These are phyloP conservation scores for Eueides isabella DNA, from an alignment of 1,140 invertebrate species.

Conservation along the genomic window DNA sequence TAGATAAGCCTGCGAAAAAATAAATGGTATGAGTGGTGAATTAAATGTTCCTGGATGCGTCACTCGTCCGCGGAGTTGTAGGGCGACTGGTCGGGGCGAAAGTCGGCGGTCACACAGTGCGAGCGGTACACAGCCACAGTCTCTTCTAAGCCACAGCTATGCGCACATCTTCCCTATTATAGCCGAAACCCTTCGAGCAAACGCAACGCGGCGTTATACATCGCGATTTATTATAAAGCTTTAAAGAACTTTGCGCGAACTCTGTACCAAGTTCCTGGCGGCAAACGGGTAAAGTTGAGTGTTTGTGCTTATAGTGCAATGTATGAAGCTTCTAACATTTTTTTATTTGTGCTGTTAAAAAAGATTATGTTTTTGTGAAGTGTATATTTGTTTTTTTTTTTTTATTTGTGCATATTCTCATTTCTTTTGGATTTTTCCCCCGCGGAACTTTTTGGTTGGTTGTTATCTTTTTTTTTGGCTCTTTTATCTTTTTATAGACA, in stretches of 20 bases:
- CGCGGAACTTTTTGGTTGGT: conserved; percentile 72
- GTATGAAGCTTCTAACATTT: conserved; percentile 69
- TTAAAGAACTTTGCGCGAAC: conserved; percentile 47
- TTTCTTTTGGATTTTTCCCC: conserved; percentile 73
- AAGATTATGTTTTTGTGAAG: conserved; percentile 72
- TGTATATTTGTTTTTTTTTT: conserved; percentile 44
- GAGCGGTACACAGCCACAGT: conserved; percentile 74
- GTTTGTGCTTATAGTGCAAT: conserved; percentile 70
- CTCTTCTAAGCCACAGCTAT: conserved; percentile 81
- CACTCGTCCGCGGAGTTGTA: conserved; percentile 69
- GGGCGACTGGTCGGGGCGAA: conserved; percentile 79
- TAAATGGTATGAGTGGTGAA: conserved; percentile 53
- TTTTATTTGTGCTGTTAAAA: conserved; percentile 69
- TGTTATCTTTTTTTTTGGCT: conserved; percentile 47
- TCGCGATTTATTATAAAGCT: conserved; percentile 55
- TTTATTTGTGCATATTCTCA: conserved; percentile 73
- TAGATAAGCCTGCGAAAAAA: conserved; percentile 20
- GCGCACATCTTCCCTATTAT: conserved; percentile 79
- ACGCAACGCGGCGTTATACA: conserved; percentile 47
- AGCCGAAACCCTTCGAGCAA: conserved; percentile 73
- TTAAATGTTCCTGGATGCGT: conserved; percentile 75
- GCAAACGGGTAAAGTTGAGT: conserved; percentile 78
- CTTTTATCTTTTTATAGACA: background rate
- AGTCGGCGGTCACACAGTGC: conserved; percentile 74
- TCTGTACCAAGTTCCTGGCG: conserved; percentile 56